Percentiles rank a stretch among this genome's conserved stretches.
Conservation (phyloP, 1,140 invertebrate species). For the Mycetomoellerius zeteki region DNA sequence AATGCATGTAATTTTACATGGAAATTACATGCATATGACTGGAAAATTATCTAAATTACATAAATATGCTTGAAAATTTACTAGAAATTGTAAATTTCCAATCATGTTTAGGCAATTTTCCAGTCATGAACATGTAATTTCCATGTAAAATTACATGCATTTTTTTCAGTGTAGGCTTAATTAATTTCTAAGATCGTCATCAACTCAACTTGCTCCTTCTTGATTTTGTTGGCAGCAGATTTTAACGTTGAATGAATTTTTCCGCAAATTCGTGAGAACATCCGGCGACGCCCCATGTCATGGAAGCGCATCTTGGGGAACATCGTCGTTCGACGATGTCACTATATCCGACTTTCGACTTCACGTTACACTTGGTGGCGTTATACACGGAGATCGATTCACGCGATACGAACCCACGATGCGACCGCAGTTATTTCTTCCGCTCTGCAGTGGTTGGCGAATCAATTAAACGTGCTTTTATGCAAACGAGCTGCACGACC, state of each 20-base stretch:
- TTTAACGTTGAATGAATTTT: background rate
- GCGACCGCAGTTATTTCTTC: conserved; percentile 32
- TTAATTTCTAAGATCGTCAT: background rate
- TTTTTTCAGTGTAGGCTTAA: background rate
- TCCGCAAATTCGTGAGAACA: conserved; percentile 18
- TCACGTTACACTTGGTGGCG: conserved; percentile 47
- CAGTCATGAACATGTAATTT: too few relatives aligned
- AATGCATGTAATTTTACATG: too few relatives aligned
- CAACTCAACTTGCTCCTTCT: background rate
- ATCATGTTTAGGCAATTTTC: too few relatives aligned
- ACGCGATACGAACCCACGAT: conserved; percentile 10
- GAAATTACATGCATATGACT: too few relatives aligned
- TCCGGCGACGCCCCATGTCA: background rate
- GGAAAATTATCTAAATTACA: too few relatives aligned
- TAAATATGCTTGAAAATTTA: too few relatives aligned
- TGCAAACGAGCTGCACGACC: conserved; percentile 9
- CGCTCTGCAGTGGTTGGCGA: conserved; percentile 9
- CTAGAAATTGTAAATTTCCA: too few relatives aligned
- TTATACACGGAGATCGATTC: conserved; percentile 39
- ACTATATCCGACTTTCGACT: conserved; percentile 42
- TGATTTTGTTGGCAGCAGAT: background rate
- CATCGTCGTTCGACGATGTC: too few relatives aligned
- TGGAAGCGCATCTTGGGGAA: background rate
- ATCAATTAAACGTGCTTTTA: conserved; percentile 56
- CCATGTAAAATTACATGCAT: too few relatives aligned